phyloP scores from a whole-genome alignment of 2,797 vertebrate genomes.

The Hybognathus amarus region DNA sequence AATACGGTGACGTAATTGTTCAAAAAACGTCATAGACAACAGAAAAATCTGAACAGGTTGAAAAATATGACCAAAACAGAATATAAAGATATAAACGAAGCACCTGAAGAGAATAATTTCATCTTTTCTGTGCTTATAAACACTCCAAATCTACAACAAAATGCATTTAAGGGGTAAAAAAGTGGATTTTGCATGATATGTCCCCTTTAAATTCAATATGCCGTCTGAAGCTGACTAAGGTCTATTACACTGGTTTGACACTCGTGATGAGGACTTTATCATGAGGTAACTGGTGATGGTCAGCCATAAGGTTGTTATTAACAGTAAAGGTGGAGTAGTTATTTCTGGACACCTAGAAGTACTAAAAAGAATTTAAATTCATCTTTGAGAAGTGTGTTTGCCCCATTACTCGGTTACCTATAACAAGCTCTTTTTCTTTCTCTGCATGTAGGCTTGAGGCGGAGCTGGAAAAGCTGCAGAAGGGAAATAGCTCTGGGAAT shows the following conservation, averaged over 20 bases:
- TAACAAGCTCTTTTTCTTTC: constrained; percentile 18
- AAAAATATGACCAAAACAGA: too few relatives aligned
- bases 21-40: too few relatives aligned
- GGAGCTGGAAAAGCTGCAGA: constrained; percentile 82
- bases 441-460: constrained; percentile 74
- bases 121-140: too few relatives aligned
- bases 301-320: neutral
- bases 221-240: neutral
- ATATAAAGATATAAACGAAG: too few relatives aligned
- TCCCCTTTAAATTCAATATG: neutral
- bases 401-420: neutral
- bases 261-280: neutral
- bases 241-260: neutral
- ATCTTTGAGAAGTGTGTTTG: neutral
- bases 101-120: too few relatives aligned
- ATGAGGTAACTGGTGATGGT: neutral
- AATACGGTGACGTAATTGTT: too few relatives aligned
- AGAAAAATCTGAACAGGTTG: too few relatives aligned
- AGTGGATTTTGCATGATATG: too few relatives aligned
- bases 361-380: neutral
- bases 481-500: constrained; percentile 70
- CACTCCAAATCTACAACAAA: too few relatives aligned
- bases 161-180: too few relatives aligned
- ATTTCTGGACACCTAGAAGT: neutral
- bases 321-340: neutral